These are phyloP conservation scores for Dendrocincla tyrannina DNA, from an alignment of 2,797 vertebrate genomes.

Conservation along the genomic window DNA sequence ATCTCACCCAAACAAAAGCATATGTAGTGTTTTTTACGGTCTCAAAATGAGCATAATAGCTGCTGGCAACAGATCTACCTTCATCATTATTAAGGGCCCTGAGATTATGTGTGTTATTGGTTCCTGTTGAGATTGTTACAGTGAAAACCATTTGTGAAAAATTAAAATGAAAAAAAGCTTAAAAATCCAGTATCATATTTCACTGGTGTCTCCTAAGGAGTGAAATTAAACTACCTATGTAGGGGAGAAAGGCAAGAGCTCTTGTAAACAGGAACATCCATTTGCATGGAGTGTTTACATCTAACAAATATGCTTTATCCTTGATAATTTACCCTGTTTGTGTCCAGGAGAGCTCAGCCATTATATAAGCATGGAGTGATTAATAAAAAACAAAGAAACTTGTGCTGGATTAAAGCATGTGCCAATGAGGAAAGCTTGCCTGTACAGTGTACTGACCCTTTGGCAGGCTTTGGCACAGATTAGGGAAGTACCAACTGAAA, in stretches of 20 bases:
- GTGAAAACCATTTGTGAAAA: conserved; percentile 22
- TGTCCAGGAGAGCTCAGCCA: background rate
- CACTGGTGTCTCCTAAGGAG: background rate
- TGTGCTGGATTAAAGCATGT: background rate
- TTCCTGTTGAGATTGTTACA: conserved; percentile 40
- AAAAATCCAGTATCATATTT: background rate
- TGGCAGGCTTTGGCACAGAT: background rate
- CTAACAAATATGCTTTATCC: background rate
- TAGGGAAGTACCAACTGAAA: background rate
- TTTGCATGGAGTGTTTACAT: background rate
- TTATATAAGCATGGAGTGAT: background rate
- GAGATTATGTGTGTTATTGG: conserved; percentile 1
- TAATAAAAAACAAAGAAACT: background rate
- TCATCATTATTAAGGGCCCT: conserved; percentile 7
- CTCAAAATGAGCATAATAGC: background rate
- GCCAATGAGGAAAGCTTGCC: background rate
- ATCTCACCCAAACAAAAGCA: background rate
- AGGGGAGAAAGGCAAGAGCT: conserved; percentile 2
- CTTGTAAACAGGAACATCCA: background rate
- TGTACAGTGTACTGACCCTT: background rate
- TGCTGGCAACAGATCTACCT: conserved; percentile 12
- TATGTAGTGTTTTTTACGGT: background rate
- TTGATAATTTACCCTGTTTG: background rate
- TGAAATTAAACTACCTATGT: background rate
- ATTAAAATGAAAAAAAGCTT: conserved; percentile 33